phyloP scores from a whole-genome alignment of 2,113 vertebrate genomes.

The Halichoeres trimaculatus region DNA sequence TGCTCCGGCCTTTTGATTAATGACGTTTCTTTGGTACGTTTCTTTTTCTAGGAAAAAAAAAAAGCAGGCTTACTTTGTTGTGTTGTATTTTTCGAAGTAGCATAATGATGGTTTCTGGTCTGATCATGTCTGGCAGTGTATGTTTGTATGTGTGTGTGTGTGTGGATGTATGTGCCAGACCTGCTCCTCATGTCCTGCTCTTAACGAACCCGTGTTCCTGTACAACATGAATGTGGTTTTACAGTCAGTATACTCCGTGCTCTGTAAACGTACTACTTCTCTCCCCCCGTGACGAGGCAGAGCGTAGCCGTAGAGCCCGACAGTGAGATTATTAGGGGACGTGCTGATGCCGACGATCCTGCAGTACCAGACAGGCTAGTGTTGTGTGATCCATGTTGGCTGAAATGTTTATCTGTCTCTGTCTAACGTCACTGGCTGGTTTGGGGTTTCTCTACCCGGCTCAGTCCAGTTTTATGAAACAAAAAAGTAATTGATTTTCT shows the following conservation, averaged over 20 bases:
- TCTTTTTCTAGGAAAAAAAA: constrained; percentile 6
- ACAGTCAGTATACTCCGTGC: constrained; percentile 50
- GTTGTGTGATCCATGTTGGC: constrained; percentile 47
- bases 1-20: constrained; percentile 67
- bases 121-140: constrained; percentile 30
- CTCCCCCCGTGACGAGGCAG: constrained; percentile 35
- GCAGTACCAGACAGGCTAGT: constrained; percentile 54
- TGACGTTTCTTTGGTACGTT: constrained; percentile 73
- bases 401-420: constrained; percentile 35
- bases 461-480: constrained; percentile 54
- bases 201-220: constrained; percentile 41
- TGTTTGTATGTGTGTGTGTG: neutral
- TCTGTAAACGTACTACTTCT: constrained; percentile 68
- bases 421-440: constrained; percentile 42
- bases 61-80: constrained; percentile 43
- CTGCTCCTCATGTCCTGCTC: constrained; percentile 42
- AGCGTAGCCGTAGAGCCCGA: constrained; percentile 47
- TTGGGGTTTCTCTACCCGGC: constrained; percentile 41
- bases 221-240: constrained; percentile 75
- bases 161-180: constrained; percentile 17
- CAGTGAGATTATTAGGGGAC: constrained; percentile 46
- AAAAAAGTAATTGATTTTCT: constrained; percentile 72
- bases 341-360: constrained; percentile 39
- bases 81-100: constrained; percentile 65
- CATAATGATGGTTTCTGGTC: constrained; percentile 66